These are phyloP conservation scores for Musca vetustissima DNA, from an alignment of 1,140 invertebrate species.

Conservation along the genomic window DNA sequence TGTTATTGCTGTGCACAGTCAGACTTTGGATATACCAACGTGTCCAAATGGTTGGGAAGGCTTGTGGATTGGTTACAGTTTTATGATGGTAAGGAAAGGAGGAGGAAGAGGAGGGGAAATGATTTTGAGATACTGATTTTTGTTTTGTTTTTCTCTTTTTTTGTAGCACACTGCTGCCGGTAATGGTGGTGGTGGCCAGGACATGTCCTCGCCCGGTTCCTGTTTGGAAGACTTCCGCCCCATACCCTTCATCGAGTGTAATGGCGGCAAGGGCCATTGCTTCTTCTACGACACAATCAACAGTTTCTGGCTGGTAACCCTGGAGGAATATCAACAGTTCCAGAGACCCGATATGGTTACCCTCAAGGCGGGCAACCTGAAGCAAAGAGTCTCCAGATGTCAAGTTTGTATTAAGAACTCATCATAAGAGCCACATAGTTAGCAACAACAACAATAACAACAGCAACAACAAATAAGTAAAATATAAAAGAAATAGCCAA, in stretches of 20 bases:
- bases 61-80: conserved; percentile 97
- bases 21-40: conserved; percentile 81
- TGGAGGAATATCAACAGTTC: conserved; percentile 87
- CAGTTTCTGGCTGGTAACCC: conserved; percentile 97
- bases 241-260: conserved; percentile 95
- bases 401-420: conserved; percentile 91
- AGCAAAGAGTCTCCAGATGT: conserved; percentile 87
- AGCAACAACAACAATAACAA: not conserved
- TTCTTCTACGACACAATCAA: conserved; percentile 97
- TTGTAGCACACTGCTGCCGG: conserved; percentile 94
- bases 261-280: conserved; percentile 88
- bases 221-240: conserved; percentile 96
- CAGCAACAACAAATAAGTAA: conserved; percentile 1
- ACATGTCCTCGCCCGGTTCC: conserved; percentile 89
- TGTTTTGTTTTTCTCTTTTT: conserved; percentile 24
- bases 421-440: conserved; percentile 47
- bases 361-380: conserved; percentile 85
- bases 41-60: conserved; percentile 90
- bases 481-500: too few species aligned
- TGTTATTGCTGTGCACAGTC: conserved; percentile 96
- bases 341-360: conserved; percentile 82
- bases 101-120: not conserved
- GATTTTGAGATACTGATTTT: not conserved
- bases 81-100: conserved; percentile 90
- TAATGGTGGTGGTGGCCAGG: conserved; percentile 93